Conservation (phyloP, 2,113 vertebrate species). For the Eulemur macaco region DNA sequence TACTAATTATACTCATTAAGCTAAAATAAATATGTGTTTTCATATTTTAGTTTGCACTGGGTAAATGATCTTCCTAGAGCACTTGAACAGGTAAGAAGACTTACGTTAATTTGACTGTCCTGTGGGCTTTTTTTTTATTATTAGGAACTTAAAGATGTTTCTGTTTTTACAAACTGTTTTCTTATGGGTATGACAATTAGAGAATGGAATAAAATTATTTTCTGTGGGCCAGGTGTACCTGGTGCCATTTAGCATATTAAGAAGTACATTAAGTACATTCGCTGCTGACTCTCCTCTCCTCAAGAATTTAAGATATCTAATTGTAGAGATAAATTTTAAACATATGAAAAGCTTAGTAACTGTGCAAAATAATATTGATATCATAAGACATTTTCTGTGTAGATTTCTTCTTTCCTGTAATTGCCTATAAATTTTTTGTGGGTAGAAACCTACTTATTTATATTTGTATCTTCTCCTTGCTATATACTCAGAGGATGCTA, state of each 20-base stretch:
- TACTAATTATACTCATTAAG: neutral
- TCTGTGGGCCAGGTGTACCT: neutral
- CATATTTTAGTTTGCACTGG: slow-evolving; percentile 93
- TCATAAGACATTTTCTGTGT: neutral
- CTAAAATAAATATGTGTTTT: slow-evolving; percentile 31
- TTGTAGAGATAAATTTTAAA: slow-evolving; percentile 18
- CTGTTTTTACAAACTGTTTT: neutral
- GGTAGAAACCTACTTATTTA: neutral
- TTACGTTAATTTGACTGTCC: neutral
- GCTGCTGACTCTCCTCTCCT: neutral
- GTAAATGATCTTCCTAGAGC: slow-evolving; percentile 96
- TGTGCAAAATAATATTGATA: neutral
- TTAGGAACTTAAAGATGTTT: slow-evolving; percentile 16
- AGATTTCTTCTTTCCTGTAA: neutral
- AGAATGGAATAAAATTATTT: slow-evolving; percentile 27
- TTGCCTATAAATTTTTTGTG: neutral
- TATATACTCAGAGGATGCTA: neutral
- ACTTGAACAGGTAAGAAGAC: slow-evolving; percentile 91
- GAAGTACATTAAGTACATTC: neutral
- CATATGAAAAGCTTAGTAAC: slow-evolving; percentile 24
- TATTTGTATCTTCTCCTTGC: neutral
- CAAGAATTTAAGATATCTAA: neutral
- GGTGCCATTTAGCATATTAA: neutral
- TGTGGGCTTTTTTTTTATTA: neutral
- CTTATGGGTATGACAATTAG: neutral